Conservation (phyloP, 2,113 vertebrate genomes). For the Rostratula benghalensis region DNA sequence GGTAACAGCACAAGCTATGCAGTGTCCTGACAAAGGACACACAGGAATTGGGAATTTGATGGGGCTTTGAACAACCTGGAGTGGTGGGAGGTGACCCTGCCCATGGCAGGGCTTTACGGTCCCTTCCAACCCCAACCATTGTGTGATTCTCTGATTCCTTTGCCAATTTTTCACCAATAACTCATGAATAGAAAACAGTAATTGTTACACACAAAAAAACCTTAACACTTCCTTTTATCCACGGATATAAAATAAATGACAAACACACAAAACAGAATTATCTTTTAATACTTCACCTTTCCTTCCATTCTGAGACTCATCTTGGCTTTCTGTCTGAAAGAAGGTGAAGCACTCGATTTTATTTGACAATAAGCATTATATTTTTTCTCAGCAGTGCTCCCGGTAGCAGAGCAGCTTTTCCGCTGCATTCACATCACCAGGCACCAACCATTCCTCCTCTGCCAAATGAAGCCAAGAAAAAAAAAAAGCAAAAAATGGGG, state of each 20-base stretch:
- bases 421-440: neutral
- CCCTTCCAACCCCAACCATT: neutral
- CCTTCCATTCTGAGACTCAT: neutral
- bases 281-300: neutral
- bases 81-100: neutral
- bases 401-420: neutral
- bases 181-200: rapidly evolving
- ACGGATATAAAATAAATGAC: neutral
- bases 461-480: neutral
- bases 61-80: neutral
- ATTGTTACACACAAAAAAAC: neutral
- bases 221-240: neutral
- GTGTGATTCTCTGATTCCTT: neutral
- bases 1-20: neutral
- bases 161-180: neutral
- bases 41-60: neutral
- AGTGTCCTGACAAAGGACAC: neutral
- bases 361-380: neutral
- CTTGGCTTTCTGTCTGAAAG: neutral
- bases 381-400: neutral
- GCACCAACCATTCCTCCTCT: neutral
- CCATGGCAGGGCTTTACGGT: neutral
- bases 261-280: neutral
- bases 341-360: rapidly evolving
- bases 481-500: neutral